Percentiles rank a stretch among this genome's conserved stretches.
These are phyloP conservation scores for Morpho achilles DNA, from an alignment of 2,888 invertebrate genomes.

Conservation along the genomic window DNA sequence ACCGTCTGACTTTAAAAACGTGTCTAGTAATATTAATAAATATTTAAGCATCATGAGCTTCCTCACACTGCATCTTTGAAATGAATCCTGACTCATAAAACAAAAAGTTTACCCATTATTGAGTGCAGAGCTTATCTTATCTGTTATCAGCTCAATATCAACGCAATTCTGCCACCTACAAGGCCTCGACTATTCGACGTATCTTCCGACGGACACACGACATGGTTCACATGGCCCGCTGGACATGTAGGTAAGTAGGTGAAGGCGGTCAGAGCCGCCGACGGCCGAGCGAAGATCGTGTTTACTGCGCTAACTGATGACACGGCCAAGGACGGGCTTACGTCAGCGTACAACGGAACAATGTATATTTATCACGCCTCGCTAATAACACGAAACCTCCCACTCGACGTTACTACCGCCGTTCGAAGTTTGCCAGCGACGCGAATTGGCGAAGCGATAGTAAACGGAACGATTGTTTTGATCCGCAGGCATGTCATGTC, in stretches of 20 bases:
- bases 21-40: too few species aligned
- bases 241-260: conserved; percentile 24
- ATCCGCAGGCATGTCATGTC: conserved; percentile 39
- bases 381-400: conserved; percentile 19
- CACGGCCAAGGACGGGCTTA: conserved; percentile 66
- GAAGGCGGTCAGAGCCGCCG: conserved; percentile 20
- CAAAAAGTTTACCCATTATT: conserved; percentile 39
- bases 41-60: neutral
- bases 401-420: conserved; percentile 10
- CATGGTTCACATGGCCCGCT: conserved; percentile 11
- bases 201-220: conserved; percentile 20
- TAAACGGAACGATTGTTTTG: conserved; percentile 52
- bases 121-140: conserved; percentile 66
- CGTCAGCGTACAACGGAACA: conserved; percentile 43
- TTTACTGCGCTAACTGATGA: conserved; percentile 46
- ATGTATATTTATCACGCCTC: conserved; percentile 20
- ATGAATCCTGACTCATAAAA: conserved; percentile 16
- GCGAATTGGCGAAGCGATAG: conserved; percentile 2
- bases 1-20: too few species aligned
- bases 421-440: conserved; percentile 9
- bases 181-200: conserved; percentile 29
- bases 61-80: neutral
- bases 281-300: conserved; percentile 40
- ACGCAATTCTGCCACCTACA: conserved; percentile 48
- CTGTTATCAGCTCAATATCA: conserved; percentile 70